Evolutionary conservation across 2,797 vertebrate genomes (phyloP).

Genomic region (Coranthus polyacanthus): DNA sequence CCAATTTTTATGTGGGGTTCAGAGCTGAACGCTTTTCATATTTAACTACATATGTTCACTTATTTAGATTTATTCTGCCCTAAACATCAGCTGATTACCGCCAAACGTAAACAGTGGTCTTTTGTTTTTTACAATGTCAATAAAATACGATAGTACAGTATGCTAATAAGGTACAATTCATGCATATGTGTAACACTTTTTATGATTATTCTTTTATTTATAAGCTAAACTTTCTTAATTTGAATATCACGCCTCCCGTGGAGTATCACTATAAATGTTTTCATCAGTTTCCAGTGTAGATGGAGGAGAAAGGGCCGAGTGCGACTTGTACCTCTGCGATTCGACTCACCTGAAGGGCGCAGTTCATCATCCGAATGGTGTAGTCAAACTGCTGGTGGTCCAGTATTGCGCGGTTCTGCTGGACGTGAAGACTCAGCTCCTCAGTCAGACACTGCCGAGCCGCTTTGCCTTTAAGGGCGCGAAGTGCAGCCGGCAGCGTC

Average conservation of each 20-base stretch:
- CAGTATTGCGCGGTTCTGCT: slow-evolving; percentile 95
- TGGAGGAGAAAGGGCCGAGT: neutral
- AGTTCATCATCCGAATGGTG: slow-evolving; percentile 97
- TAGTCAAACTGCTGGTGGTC: slow-evolving; percentile 99
- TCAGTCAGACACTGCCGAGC: slow-evolving; percentile 96
- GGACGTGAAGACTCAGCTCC: slow-evolving; percentile 93
- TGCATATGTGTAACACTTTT: too few relatives aligned
- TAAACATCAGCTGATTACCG: too few relatives aligned
- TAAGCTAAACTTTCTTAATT: too few relatives aligned
- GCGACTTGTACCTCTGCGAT: neutral
- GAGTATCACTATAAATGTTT: neutral
- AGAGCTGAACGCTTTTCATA: slow-evolving; percentile 10
- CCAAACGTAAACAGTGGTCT: too few relatives aligned
- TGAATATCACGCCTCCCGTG: too few relatives aligned
- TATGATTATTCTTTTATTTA: too few relatives aligned
- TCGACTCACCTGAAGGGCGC: slow-evolving; percentile 92
- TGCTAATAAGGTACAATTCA: too few relatives aligned
- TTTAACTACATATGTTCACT: too few relatives aligned
- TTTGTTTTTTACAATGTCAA: too few relatives aligned
- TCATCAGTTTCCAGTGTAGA: neutral
- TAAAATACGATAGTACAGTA: too few relatives aligned
- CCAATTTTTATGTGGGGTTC: slow-evolving; percentile 23
- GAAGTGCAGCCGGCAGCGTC: slow-evolving; percentile 94
- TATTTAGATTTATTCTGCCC: too few relatives aligned
- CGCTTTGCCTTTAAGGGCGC: slow-evolving; percentile 95